phyloP scores from a whole-genome alignment of 2,113 vertebrate genomes.

The Bucco capensis region DNA sequence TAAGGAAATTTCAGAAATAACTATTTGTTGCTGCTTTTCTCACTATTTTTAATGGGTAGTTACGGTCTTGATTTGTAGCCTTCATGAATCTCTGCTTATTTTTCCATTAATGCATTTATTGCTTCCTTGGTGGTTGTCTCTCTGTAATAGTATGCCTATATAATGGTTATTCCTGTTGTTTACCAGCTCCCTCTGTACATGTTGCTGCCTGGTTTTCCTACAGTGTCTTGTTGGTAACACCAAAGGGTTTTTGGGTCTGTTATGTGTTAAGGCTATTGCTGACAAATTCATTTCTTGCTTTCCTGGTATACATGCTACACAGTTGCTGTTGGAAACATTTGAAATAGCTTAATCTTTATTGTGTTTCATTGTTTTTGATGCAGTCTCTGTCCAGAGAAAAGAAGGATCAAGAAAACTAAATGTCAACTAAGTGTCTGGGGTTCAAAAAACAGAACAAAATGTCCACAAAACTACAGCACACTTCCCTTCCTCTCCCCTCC shows the following conservation, averaged over 20 bases:
- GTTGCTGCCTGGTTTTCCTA: neutral
- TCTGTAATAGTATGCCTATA: neutral
- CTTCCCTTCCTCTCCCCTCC: fast-evolving
- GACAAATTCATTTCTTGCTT: neutral
- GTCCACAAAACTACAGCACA: neutral
- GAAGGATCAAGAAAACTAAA: neutral
- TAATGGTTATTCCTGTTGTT: neutral
- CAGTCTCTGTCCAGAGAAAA: neutral
- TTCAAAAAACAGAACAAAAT: neutral
- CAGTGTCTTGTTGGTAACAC: neutral
- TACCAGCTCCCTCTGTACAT: neutral
- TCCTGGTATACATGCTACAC: neutral
- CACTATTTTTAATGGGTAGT: neutral
- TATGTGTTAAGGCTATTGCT: neutral
- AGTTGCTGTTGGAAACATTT: neutral
- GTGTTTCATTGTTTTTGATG: neutral
- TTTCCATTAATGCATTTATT: neutral
- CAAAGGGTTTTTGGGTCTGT: neutral
- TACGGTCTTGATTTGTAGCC: neutral
- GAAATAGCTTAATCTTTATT: neutral
- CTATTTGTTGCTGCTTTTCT: neutral
- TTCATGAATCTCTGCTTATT: neutral
- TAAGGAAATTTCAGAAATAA: neutral
- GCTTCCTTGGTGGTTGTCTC: neutral
- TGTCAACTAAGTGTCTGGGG: neutral